phyloP scores from a whole-genome alignment of 2,888 invertebrate genomes.

The Listrodromus nycthemerus region DNA sequence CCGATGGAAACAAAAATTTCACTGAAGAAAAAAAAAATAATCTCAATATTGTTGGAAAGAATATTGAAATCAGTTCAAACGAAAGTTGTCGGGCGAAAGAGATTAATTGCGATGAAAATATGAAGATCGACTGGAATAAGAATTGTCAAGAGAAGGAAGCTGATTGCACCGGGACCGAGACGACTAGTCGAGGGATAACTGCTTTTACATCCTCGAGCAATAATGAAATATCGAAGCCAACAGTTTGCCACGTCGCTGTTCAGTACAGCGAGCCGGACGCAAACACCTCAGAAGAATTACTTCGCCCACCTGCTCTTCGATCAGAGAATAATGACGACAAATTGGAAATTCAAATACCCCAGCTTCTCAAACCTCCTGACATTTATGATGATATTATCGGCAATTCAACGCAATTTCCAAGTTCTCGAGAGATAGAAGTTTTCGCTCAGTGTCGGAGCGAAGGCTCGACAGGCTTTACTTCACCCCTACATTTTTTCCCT shows the following conservation, averaged over 20 bases:
- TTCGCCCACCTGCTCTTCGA: neutral
- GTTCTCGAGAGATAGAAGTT: neutral
- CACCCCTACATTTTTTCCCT: neutral
- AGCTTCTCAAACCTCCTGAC: neutral
- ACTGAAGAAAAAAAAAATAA: neutral
- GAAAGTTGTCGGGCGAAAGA: neutral
- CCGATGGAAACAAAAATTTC: too few species aligned
- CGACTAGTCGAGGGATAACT: neutral
- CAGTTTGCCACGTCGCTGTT: conserved; percentile 59
- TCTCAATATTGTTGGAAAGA: neutral
- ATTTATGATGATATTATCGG: neutral
- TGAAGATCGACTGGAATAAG: neutral
- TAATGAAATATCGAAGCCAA: conserved; percentile 33
- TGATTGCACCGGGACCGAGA: neutral
- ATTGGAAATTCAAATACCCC: conserved; percentile 19
- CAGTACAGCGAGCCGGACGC: conserved; percentile 51
- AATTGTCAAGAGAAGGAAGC: neutral
- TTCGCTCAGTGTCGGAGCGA: conserved; percentile 5
- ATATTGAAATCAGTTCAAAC: neutral
- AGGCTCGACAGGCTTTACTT: neutral
- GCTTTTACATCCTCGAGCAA: conserved; percentile 27
- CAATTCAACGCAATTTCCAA: conserved; percentile 12
- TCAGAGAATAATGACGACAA: neutral
- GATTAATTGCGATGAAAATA: neutral
- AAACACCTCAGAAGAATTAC: neutral